phyloP scores from a whole-genome alignment of 2,113 vertebrate species.

The Vireo altiloquus region DNA sequence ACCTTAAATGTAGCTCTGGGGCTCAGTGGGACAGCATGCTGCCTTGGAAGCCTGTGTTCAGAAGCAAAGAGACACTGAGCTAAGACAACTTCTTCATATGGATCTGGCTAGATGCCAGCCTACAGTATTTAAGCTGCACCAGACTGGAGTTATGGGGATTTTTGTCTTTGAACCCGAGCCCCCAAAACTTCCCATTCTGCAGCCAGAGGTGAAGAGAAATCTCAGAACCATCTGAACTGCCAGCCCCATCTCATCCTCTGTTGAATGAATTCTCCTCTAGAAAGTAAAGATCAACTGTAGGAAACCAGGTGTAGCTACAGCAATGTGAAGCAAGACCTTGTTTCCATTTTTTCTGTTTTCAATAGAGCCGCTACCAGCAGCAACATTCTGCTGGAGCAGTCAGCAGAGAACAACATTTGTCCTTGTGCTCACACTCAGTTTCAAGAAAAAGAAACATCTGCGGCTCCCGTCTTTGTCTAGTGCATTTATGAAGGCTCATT shows the following conservation, averaged over 20 bases:
- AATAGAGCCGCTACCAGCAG: neutral
- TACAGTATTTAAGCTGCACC: neutral
- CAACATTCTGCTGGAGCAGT: neutral
- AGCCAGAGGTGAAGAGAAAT: neutral
- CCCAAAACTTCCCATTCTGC: neutral
- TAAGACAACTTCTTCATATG: neutral
- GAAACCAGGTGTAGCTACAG: neutral
- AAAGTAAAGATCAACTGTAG: neutral
- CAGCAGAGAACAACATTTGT: neutral
- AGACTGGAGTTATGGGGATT: neutral
- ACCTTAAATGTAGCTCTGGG: neutral
- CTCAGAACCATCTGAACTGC: neutral
- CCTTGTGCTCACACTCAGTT: neutral
- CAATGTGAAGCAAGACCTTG: neutral
- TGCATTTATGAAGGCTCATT: neutral
- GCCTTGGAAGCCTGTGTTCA: neutral
- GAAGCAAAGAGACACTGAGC: neutral
- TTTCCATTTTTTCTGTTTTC: neutral
- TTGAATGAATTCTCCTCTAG: neutral
- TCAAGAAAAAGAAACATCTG: neutral
- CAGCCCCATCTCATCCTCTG: fast-evolving
- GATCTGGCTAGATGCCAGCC: neutral
- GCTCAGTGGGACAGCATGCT: neutral
- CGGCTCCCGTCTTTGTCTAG: neutral
- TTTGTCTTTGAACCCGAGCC: neutral